A percentile compares a stretch with the other conserved stretches of the same genome.
phyloP scores from a whole-genome alignment of 2,113 vertebrate genomes.

The Silurus meridionalis region DNA sequence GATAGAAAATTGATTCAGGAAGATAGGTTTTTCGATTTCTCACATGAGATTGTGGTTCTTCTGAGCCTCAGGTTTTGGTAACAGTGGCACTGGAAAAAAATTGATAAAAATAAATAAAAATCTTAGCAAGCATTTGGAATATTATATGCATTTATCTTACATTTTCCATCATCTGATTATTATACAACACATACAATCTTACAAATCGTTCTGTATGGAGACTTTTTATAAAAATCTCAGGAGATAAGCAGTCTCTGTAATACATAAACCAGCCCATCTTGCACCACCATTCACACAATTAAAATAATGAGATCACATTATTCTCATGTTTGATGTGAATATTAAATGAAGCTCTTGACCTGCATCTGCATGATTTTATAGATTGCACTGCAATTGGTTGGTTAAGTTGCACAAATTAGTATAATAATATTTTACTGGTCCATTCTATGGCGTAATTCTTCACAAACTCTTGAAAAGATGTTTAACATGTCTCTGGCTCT shows the following conservation, averaged over 20 bases:
- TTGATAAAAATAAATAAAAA: background rate
- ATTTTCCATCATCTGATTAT: background rate
- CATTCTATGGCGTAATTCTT: background rate
- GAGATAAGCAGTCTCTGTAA: too few species aligned
- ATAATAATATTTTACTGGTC: background rate
- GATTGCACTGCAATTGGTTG: background rate
- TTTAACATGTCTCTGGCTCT: background rate
- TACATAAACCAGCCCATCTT: too few species aligned
- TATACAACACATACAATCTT: background rate
- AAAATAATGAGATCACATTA: background rate
- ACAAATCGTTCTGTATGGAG: too few species aligned
- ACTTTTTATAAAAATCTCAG: too few species aligned
- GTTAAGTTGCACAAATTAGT: background rate
- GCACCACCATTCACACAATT: background rate
- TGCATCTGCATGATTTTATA: background rate
- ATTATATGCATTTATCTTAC: background rate
- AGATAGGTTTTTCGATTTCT: slow-evolving; percentile 45
- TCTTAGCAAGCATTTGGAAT: background rate
- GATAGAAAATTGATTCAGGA: slow-evolving; percentile 47
- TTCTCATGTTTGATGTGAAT: background rate
- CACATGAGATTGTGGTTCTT: slow-evolving; percentile 9
- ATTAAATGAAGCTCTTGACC: background rate
- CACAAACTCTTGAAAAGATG: background rate
- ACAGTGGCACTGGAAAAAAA: slow-evolving; percentile 2
- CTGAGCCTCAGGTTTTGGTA: background rate